Evolutionary conservation across 2,797 vertebrate genomes (phyloP).

Genomic region (Parambassis ranga): DNA sequence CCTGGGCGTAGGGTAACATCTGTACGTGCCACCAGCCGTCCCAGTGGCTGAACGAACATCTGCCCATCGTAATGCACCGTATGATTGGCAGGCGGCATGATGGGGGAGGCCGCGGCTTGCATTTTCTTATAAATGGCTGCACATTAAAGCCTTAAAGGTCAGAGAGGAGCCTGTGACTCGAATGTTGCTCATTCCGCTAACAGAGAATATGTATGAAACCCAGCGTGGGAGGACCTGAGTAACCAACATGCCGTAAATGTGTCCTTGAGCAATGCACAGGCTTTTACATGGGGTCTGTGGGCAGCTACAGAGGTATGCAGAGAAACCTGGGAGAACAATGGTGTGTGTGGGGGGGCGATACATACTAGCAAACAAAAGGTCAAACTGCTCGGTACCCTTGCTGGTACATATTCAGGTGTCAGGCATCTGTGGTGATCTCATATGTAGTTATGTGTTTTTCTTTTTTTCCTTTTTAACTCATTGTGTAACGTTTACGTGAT

Average conservation of each 20-base stretch:
- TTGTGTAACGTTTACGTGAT: no score
- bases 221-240: slow-evolving; percentile 29
- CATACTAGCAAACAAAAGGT: neutral
- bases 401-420: neutral
- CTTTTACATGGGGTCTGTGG: neutral
- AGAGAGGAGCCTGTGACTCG: slow-evolving; percentile 26
- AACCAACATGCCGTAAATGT: slow-evolving; percentile 14
- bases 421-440: no score
- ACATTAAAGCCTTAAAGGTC: slow-evolving; percentile 51
- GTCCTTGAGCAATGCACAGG: slow-evolving; percentile 56
- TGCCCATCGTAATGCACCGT: slow-evolving; percentile 7
- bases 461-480: no score
- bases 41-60: slow-evolving; percentile 36
- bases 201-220: slow-evolving; percentile 18
- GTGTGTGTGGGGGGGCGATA: neutral
- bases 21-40: slow-evolving; percentile 35
- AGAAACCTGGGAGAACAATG: slow-evolving; percentile 12
- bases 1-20: slow-evolving; percentile 49
- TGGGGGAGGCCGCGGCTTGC: slow-evolving; percentile 12
- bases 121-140: slow-evolving; percentile 31
- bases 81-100: slow-evolving; percentile 27
- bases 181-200: slow-evolving; percentile 14
- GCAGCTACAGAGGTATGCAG: neutral
- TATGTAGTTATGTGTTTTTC: neutral
- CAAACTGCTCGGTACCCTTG: neutral